Percentiles rank a stretch among this genome's conserved stretches.
phyloP scores from a whole-genome alignment of 1,140 invertebrate genomes.

The Xylocopa sonorina region DNA sequence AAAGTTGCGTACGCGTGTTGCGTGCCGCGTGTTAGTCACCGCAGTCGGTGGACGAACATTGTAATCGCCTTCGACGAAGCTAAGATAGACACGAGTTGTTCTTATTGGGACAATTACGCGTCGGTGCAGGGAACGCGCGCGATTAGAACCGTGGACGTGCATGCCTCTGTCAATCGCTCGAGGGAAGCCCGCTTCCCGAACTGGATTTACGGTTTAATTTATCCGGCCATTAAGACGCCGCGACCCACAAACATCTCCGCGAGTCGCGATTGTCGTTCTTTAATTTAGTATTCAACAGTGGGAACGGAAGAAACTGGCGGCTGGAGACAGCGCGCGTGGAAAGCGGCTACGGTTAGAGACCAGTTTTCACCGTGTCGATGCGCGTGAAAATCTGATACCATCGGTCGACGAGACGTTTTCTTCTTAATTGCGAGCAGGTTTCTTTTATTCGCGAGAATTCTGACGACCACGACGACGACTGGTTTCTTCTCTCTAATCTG shows the following conservation, averaged over 20 bases:
- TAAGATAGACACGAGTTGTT: neutral
- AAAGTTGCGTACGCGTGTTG: slow-evolving; percentile 10
- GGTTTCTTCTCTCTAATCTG: neutral
- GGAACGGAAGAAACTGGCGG: neutral
- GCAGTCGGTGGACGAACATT: neutral
- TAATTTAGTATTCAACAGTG: neutral
- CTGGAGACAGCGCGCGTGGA: neutral
- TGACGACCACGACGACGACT: neutral
- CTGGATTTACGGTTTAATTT: slow-evolving; percentile 41
- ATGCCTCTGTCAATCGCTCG: too few relatives aligned
- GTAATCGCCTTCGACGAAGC: neutral
- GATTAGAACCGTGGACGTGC: neutral
- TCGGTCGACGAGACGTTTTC: neutral
- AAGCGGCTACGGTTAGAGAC: neutral
- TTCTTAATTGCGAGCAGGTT: slow-evolving; percentile 19
- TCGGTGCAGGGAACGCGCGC: neutral
- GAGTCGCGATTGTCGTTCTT: slow-evolving; percentile 9
- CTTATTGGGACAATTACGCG: slow-evolving; percentile 27
- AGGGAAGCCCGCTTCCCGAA: neutral
- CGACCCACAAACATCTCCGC: slow-evolving; percentile 21
- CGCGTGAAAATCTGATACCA: slow-evolving; percentile 27
- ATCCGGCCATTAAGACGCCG: slow-evolving; percentile 16
- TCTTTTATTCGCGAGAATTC: neutral
- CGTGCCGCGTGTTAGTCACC: neutral
- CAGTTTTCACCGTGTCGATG: slow-evolving; percentile 30